phyloP scores from a whole-genome alignment of 1,140 invertebrate genomes.

The Sinonovacula constricta region DNA sequence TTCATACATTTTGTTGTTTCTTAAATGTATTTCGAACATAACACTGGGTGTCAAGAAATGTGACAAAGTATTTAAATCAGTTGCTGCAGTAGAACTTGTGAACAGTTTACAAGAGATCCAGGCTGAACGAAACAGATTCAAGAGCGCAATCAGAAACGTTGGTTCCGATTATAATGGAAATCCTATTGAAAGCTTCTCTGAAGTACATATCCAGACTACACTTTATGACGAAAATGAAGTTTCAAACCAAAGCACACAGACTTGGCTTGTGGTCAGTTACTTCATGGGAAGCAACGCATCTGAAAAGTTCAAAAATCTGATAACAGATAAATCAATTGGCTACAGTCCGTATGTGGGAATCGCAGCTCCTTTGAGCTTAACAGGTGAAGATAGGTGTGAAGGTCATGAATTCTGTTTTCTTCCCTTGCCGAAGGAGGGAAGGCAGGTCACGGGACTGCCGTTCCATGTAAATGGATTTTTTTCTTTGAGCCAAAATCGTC shows the following conservation, averaged over 20 bases:
- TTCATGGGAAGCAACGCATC: slow-evolving; percentile 14
- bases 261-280: slow-evolving; percentile 39
- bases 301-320: slow-evolving; percentile 20
- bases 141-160: neutral
- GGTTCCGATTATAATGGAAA: neutral
- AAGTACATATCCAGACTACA: neutral
- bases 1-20: slow-evolving; percentile 50
- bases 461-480: slow-evolving; percentile 74
- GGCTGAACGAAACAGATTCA: neutral
- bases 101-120: neutral
- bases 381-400: slow-evolving; percentile 20
- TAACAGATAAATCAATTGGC: slow-evolving; percentile 2
- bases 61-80: neutral
- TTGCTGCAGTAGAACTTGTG: slow-evolving; percentile 4
- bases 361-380: slow-evolving; percentile 6
- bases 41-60: neutral
- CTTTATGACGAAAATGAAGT: neutral
- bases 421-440: slow-evolving; percentile 65
- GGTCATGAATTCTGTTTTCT: slow-evolving; percentile 75
- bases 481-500: slow-evolving; percentile 69
- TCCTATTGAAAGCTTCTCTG: neutral
- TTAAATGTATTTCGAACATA: slow-evolving; percentile 37
- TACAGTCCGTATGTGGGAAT: slow-evolving; percentile 40
- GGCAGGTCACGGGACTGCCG: slow-evolving; percentile 68
- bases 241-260: neutral